Conservation (phyloP, 1,140 invertebrate species). For the Dinoponera quadriceps region DNA sequence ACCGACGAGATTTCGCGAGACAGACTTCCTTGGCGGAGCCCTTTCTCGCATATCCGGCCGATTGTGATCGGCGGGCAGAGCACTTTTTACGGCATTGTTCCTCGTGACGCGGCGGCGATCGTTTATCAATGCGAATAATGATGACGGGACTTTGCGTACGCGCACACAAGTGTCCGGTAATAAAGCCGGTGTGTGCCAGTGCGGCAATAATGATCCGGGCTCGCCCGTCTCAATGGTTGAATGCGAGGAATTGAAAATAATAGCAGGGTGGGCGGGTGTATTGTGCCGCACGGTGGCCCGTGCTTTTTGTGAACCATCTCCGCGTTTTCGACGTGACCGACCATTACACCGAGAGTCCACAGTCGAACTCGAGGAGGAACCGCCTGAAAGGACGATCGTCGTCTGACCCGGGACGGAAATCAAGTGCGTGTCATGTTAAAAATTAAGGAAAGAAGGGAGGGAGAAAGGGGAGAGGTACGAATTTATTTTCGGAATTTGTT, state of each 20-base stretch:
- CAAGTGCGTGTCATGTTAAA: conserved; percentile 7
- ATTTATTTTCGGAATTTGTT: too few relatives aligned
- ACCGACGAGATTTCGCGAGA: conserved; percentile 20
- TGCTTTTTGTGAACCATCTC: conserved; percentile 59
- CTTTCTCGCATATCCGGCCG: conserved; percentile 54
- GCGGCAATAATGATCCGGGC: conserved; percentile 65
- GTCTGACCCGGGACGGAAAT: conserved; percentile 38
- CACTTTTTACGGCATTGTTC: conserved; percentile 67
- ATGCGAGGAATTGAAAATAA: conserved; percentile 73
- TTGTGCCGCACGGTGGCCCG: conserved; percentile 50
- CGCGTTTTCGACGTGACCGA: conserved; percentile 60
- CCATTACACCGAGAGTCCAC: conserved; percentile 44
- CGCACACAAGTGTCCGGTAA: conserved; percentile 63
- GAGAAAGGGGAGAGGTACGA: too few relatives aligned
- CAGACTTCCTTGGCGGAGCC: not conserved
- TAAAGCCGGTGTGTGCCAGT: conserved; percentile 64
- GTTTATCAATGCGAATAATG: conserved; percentile 78
- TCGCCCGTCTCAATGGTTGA: conserved; percentile 62
- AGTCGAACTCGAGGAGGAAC: conserved; percentile 24
- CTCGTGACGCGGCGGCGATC: conserved; percentile 71
- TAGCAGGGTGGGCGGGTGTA: conserved; percentile 63
- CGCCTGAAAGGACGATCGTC: conserved; percentile 27
- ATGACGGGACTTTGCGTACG: conserved; percentile 61
- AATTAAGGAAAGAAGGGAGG: not conserved
- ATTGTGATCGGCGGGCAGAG: conserved; percentile 45